Evolutionary conservation across 1,140 invertebrate species (phyloP).

Genomic region (Globodera ellingtonae): DNA sequence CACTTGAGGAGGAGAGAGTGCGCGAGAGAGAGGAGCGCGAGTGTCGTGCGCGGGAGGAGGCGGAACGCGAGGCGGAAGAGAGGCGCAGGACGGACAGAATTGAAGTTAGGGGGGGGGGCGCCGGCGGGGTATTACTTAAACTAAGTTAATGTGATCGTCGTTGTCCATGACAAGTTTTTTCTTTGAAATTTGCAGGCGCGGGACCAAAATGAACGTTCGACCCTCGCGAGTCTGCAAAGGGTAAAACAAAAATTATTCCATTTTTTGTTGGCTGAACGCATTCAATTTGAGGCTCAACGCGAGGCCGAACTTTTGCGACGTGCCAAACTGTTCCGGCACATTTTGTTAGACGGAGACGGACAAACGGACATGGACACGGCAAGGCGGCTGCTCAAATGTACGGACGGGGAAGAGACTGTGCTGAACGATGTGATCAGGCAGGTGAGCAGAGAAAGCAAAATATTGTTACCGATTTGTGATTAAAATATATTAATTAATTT

Average conservation of each 20-base stretch:
- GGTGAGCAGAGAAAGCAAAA: constrained; percentile 12
- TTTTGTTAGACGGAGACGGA: constrained; percentile 26
- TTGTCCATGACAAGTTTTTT: neutral
- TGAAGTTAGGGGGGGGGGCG: neutral
- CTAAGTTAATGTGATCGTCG: too few species aligned
- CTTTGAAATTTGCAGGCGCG: neutral
- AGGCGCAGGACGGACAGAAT: constrained; percentile 16
- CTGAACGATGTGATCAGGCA: constrained; percentile 33
- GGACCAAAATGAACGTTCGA: constrained; percentile 9
- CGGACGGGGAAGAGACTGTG: constrained; percentile 19
- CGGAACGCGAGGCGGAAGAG: constrained; percentile 19
- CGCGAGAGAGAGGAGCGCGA: neutral
- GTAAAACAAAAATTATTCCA: neutral
- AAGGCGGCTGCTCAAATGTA: constrained; percentile 23
- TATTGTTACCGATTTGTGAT: neutral
- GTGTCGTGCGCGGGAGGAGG: neutral
- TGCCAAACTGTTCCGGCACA: constrained; percentile 37
- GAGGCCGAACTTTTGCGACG: constrained; percentile 39
- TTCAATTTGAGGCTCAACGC: constrained; percentile 12
- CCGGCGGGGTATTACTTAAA: too few species aligned
- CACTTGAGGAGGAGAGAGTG: neutral
- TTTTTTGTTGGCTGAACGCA: too few species aligned
- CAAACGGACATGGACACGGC: constrained; percentile 5
- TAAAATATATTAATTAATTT: neutral
- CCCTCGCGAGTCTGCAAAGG: constrained; percentile 8